Conservation (phyloP, 2,113 vertebrate species). For the Megaceryle torquata region DNA sequence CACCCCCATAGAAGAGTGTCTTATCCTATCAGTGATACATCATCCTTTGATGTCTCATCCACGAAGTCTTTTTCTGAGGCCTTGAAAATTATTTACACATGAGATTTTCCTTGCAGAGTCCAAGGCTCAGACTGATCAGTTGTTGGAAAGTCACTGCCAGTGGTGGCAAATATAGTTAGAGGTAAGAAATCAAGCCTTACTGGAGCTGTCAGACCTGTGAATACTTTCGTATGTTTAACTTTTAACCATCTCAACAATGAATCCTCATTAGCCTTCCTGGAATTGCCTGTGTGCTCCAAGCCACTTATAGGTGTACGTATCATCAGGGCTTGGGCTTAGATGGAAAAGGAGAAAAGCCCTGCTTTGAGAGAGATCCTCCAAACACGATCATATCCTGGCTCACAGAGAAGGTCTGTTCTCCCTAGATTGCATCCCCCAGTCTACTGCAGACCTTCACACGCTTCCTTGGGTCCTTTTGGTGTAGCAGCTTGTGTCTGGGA, state of each 20-base stretch:
- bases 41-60: background rate
- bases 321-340: background rate
- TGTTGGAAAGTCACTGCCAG: background rate
- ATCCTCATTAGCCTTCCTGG: background rate
- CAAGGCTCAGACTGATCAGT: background rate
- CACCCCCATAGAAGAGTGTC: background rate
- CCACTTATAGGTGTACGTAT: rapidly evolving
- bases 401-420: background rate
- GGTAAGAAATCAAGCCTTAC: background rate
- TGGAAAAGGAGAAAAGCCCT: background rate
- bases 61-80: background rate
- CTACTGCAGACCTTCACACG: background rate
- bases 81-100: background rate
- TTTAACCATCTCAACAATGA: background rate
- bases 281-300: background rate
- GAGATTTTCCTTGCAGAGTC: background rate
- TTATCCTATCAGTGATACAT: background rate
- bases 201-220: background rate
- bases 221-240: background rate
- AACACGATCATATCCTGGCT: background rate
- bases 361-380: background rate
- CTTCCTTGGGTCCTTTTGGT: background rate
- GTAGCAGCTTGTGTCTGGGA: background rate
- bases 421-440: too few species aligned
- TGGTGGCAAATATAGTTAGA: background rate